Conservation (phyloP, 2,888 invertebrate genomes). For the Sinhomidia bicolor region DNA sequence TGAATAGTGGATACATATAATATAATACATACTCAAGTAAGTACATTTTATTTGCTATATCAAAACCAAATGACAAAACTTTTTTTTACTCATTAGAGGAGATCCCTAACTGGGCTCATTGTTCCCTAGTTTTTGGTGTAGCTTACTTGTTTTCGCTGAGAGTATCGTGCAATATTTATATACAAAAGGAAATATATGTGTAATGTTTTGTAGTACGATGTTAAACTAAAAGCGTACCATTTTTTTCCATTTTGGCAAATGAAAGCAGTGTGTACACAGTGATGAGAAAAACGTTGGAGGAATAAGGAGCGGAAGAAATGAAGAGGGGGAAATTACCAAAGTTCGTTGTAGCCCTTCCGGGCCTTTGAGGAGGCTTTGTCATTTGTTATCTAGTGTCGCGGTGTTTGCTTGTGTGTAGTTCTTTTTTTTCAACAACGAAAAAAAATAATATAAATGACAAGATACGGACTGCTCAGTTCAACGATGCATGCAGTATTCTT, state of each 20-base stretch:
- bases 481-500: background rate
- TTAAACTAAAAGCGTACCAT: background rate
- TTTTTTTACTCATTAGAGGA: constrained; percentile 60
- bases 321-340: constrained; percentile 63
- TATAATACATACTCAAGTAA: no score
- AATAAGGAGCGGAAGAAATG: constrained; percentile 54
- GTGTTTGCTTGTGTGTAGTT: background rate
- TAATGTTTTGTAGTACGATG: constrained; percentile 35
- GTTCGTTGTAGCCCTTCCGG: constrained; percentile 59
- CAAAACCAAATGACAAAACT: constrained; percentile 43
- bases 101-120: constrained; percentile 34
- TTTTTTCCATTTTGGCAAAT: constrained; percentile 45
- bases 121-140: background rate
- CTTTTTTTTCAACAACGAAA: constrained; percentile 18
- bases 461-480: background rate
- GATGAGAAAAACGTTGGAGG: constrained; percentile 28
- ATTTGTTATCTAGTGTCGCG: constrained; percentile 41
- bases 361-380: constrained; percentile 16
- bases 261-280: constrained; percentile 26
- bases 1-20: no score
- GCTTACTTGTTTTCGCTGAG: background rate
- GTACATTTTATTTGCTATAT: background rate
- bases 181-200: background rate
- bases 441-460: constrained; percentile 31
- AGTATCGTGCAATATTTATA: background rate